phyloP scores from a whole-genome alignment of 30 jellyfish, hydroid and myxozoan species.

The Aurelia coerulea region DNA sequence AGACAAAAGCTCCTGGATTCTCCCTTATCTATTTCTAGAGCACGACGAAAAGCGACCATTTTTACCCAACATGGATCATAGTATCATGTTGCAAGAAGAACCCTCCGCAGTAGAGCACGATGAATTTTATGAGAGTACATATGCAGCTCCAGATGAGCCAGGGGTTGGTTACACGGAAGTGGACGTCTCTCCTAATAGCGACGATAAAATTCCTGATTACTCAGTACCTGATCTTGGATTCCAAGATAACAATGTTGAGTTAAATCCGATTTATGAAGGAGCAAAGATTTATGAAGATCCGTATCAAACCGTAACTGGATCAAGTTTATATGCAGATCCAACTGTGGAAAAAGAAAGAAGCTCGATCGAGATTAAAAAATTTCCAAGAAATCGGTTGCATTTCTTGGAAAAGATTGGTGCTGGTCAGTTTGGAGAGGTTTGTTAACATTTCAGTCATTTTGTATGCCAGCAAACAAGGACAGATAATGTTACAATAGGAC shows the following conservation, averaged over 20 bases:
- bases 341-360: constrained; percentile 25
- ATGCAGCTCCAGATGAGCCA: constrained; percentile 2
- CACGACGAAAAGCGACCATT: no score
- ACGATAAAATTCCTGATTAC: constrained; percentile 18
- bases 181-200: neutral
- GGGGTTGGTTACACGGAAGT: constrained; percentile 17
- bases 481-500: no score
- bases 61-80: no score
- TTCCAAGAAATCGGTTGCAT: constrained; percentile 75
- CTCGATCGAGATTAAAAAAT: constrained; percentile 42
- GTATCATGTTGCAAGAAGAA: no score
- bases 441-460: neutral
- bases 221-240: constrained; percentile 70
- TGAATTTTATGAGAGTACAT: neutral
- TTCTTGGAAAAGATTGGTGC: constrained; percentile 85
- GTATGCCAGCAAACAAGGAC: no score
- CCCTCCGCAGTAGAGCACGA: no score
- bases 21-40: no score
- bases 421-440: constrained; percentile 97
- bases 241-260: constrained; percentile 7
- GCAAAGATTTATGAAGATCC: constrained; percentile 87
- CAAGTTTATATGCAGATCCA: constrained; percentile 91
- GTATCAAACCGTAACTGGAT: constrained; percentile 82
- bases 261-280: constrained; percentile 82
- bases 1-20: no score